phyloP scores from a whole-genome alignment of 2,113 vertebrate species.

The Smithornis capensis region DNA sequence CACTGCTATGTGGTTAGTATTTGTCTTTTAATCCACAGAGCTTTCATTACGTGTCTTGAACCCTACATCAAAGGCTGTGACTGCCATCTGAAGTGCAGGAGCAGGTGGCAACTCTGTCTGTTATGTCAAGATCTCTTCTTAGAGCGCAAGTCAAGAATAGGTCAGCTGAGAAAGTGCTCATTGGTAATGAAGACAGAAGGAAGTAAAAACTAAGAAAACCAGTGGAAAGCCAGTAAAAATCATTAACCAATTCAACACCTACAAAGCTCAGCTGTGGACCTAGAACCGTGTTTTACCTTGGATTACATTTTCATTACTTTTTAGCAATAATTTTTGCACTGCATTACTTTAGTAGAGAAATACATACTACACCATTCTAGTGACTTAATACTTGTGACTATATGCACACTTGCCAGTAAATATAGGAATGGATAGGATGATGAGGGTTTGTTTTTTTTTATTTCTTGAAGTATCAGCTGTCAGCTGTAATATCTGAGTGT shows the following conservation, averaged over 20 bases:
- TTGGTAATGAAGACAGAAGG: background rate
- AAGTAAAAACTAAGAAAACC: background rate
- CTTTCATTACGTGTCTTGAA: background rate
- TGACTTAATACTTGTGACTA: background rate
- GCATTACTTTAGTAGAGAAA: background rate
- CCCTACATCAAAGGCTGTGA: background rate
- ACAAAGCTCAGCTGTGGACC: background rate
- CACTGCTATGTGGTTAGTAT: background rate
- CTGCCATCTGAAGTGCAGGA: background rate
- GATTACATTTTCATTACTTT: background rate
- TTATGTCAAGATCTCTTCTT: background rate
- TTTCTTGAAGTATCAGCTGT: background rate
- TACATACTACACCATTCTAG: background rate
- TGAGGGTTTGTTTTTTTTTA: background rate
- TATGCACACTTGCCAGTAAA: background rate
- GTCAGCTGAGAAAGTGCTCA: background rate
- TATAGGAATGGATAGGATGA: background rate
- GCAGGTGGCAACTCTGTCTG: background rate
- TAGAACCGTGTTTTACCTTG: background rate
- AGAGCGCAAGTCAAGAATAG: background rate
- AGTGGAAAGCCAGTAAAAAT: background rate
- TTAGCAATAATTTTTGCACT: background rate
- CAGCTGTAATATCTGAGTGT: background rate
- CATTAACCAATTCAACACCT: background rate
- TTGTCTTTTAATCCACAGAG: background rate